Base-by-base conservation (phyloP, 2,113 vertebrate species). In the Prolemur simus region DNA sequence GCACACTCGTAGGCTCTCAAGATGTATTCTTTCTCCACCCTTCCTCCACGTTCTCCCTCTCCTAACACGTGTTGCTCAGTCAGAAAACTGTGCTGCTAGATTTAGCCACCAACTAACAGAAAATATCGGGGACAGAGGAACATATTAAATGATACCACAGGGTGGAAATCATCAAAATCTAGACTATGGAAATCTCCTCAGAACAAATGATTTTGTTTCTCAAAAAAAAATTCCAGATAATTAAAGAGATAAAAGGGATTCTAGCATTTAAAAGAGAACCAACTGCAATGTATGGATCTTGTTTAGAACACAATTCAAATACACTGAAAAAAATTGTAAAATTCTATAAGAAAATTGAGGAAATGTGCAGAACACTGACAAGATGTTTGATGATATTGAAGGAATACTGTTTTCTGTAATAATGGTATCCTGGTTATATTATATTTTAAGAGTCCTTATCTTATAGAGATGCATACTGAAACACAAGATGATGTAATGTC, bases 221-320 rank as follows among this genome's bases (percentile, higher is more conserved):
- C 66, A 10, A 37, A 78, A 76, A 49, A 77, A 34, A 34, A 52
- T 6, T 45, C 63, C 87, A 87, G 45, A 66, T 78, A 82, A 64
- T 77, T 92, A 92, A 25, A 81, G 2, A 87, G 45, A 63, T 29
- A 63, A 73, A 95, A n/a, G 4, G 20, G 74, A 54, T 83, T 29
- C 20, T 52, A 42, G 3, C 42, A 32, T 78, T 95, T 78, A 92
- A 84, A 89, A 58, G 21, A 87, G 15, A 89, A 64, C 29, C 12
- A 87, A 45, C 68, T 63, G 32, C 49, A 91, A 68, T 54, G 47
- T 81, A 56, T 54, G 8, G 6, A 54, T 92, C 14, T 89, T 81
- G 66, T 87, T 87, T 94, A 78, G n/a, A 89, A 47, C 4, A 6
- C 11, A 73, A 77, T 63, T 94, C 21, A 95, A 78, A 92, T 78